A percentile compares a stretch with the other conserved stretches of the same genome.
phyloP scores from a whole-genome alignment of 2,797 vertebrate species.

The Fistularia tabacaria region DNA sequence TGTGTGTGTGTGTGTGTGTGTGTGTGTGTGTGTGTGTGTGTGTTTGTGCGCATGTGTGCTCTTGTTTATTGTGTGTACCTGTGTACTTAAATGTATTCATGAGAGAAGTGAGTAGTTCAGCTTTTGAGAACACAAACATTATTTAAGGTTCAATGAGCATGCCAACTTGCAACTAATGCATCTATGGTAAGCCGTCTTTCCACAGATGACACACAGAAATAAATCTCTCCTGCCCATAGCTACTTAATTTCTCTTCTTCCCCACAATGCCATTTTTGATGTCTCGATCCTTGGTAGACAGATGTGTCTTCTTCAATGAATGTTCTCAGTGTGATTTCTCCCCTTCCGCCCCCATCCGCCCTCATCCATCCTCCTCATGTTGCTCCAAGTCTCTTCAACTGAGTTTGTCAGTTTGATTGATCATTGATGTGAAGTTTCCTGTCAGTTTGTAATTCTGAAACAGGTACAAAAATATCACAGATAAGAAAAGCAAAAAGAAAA shows the following conservation, averaged over 20 bases:
- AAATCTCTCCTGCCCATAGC: constrained; percentile 31
- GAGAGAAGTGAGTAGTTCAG: constrained; percentile 18
- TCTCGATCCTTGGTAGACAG: constrained; percentile 41
- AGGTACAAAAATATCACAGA: constrained; percentile 40
- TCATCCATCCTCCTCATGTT: constrained; percentile 46
- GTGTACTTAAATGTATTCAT: constrained; percentile 12
- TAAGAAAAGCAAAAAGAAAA: too few relatives aligned
- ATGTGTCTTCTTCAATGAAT: constrained; percentile 58
- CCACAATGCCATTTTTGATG: constrained; percentile 24
- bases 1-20: constrained; percentile 15
- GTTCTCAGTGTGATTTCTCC: constrained; percentile 47
- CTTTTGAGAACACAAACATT: constrained; percentile 54
- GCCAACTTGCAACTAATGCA: constrained; percentile 68
- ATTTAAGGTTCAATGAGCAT: constrained; percentile 66
- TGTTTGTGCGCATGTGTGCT: constrained; percentile 10
- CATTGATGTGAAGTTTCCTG: constrained; percentile 40
- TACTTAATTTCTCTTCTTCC: constrained; percentile 8
- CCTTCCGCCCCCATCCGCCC: constrained; percentile 36
- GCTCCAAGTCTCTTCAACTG: too few relatives aligned
- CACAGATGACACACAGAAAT: constrained; percentile 36
- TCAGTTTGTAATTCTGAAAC: constrained; percentile 50
- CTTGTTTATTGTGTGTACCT: constrained; percentile 8
- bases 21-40: constrained; percentile 10
- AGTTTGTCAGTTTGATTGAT: constrained; percentile 42
- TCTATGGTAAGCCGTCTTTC: constrained; percentile 38